A percentile compares a stretch with the other conserved stretches of the same genome.
Conservation (phyloP, 2,113 vertebrate species). For the Hiodon tergisus region DNA sequence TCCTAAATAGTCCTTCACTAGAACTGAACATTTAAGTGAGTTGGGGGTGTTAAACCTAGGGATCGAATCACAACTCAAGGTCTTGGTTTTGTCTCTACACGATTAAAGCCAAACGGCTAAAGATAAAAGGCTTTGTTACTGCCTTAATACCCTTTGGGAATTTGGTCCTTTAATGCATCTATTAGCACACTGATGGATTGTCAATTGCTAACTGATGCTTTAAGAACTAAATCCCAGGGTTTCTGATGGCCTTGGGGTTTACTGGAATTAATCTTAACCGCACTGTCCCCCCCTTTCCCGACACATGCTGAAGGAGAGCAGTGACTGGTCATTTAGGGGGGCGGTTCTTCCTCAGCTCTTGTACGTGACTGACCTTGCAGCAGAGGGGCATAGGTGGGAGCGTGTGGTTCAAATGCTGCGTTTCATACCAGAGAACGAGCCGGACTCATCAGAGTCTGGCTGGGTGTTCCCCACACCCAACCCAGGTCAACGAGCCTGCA, state of each 20-base stretch:
- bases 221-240: constrained; percentile 1
- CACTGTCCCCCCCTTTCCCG: not conserved
- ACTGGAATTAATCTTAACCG: not conserved
- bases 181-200: not conserved
- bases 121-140: not conserved
- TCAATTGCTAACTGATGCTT: not conserved
- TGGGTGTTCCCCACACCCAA: not conserved
- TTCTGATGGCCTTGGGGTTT: not conserved
- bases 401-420: not conserved
- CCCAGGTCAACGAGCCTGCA: too few relatives aligned
- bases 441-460: not conserved
- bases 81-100: not conserved
- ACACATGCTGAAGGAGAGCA: not conserved
- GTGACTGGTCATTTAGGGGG: not conserved
- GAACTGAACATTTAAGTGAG: not conserved
- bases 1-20: not conserved
- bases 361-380: not conserved
- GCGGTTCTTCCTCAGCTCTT: not conserved
- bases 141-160: too few relatives aligned
- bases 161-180: not conserved
- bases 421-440: not conserved
- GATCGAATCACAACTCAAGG: not conserved
- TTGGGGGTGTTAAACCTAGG: not conserved
- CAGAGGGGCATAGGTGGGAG: not conserved
- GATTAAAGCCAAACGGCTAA: not conserved